Evolutionary conservation across 2,113 vertebrate genomes (phyloP).

Genomic region (Nannobrachium achirus): DNA sequence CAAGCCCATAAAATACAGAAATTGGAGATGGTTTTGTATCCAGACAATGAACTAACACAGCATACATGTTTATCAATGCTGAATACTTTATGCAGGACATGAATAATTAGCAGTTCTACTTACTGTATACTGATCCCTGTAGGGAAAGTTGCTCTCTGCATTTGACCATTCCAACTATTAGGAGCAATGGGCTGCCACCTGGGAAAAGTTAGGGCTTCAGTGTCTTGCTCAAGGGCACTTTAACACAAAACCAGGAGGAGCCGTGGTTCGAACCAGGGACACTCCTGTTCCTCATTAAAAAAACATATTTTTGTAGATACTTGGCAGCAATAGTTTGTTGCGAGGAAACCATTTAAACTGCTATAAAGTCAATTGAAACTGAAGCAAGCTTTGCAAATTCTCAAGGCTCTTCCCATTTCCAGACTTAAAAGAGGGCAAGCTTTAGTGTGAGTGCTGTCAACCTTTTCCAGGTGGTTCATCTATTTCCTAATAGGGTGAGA

Average conservation of each 20-base stretch:
- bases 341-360: background rate
- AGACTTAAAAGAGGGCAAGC: background rate
- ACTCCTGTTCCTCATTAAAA: too few relatives aligned
- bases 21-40: background rate
- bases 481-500: conserved; percentile 34
- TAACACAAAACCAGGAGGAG: too few relatives aligned
- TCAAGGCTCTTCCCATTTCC: background rate
- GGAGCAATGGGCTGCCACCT: background rate
- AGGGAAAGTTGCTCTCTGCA: too few relatives aligned
- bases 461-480: conserved; percentile 42
- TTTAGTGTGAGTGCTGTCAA: background rate
- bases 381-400: background rate
- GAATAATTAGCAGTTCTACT: too few relatives aligned
- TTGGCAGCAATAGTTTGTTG: too few relatives aligned
- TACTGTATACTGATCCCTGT: too few relatives aligned
- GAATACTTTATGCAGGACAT: too few relatives aligned
- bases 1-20: conserved; percentile 5
- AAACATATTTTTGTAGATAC: too few relatives aligned
- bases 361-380: too few relatives aligned
- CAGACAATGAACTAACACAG: background rate
- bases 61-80: too few relatives aligned
- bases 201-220: background rate
- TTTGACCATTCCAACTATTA: too few relatives aligned
- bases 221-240: background rate
- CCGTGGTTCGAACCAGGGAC: conserved; percentile 25